Evolutionary conservation across 2,888 invertebrate species (phyloP).

Genomic region (Eristalinus sepulchralis): DNA sequence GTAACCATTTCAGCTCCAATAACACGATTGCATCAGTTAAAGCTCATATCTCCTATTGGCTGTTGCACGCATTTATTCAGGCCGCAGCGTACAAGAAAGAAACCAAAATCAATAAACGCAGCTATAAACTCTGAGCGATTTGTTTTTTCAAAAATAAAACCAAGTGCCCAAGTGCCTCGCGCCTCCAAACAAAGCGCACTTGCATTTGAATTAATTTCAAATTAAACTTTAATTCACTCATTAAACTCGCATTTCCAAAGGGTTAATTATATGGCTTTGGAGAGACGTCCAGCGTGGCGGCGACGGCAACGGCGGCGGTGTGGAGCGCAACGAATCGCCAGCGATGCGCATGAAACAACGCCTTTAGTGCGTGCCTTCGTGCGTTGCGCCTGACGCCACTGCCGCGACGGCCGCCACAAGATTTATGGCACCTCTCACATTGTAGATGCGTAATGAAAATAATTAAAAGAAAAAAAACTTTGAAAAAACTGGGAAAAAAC

Average conservation of each 20-base stretch:
- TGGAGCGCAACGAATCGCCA: neutral
- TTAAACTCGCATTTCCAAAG: constrained; percentile 58
- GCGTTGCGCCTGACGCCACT: constrained; percentile 33
- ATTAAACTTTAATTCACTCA: constrained; percentile 62
- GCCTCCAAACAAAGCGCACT: constrained; percentile 42
- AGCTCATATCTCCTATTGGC: constrained; percentile 23
- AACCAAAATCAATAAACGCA: constrained; percentile 39
- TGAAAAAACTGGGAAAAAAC: constrained; percentile 37
- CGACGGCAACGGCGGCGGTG: neutral
- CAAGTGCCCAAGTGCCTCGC: constrained; percentile 4
- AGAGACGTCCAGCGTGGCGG: neutral
- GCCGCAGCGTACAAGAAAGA: neutral
- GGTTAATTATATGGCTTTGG: constrained; percentile 47
- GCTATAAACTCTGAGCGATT: constrained; percentile 38
- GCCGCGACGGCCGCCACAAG: constrained; percentile 18
- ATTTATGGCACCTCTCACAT: constrained; percentile 43
- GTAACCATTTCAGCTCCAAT: neutral
- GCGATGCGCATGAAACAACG: constrained; percentile 2
- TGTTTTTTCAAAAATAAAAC: constrained; percentile 29
- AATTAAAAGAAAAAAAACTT: constrained; percentile 43
- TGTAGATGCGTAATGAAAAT: constrained; percentile 61
- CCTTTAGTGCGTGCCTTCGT: neutral
- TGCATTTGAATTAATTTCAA: constrained; percentile 59
- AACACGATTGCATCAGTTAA: constrained; percentile 24
- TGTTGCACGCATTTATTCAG: constrained; percentile 4